Evolutionary conservation across 2,113 vertebrate species (phyloP), one percentile per base, ranked within the genome.

Genomic region (Trinectes maculatus): DNA sequence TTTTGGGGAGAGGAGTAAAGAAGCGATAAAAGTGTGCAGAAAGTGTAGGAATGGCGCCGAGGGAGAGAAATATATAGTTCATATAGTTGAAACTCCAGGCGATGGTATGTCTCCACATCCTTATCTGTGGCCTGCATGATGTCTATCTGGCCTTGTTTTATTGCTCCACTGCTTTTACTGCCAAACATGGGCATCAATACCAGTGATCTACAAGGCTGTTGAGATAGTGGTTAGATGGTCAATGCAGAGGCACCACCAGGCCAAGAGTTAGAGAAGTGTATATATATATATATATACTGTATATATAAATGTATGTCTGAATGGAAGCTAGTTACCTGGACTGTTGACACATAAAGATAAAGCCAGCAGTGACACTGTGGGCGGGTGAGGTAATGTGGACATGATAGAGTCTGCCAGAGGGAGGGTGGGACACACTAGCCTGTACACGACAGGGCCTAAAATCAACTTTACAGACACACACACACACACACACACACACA

Each of bases 301-400:
- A n/a, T n/a, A n/a, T n/a, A 89, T 63, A 43, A 65, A 83, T 78
- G 18, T 36, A 25, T 7, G 43, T 43, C 51, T 42, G 62, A 78
- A 13, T n/a, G n/a, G 81, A 72, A 63, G 57, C 22, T n/a, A n/a
- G n/a, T n/a, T n/a, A n/a, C n/a, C n/a, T n/a, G n/a, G n/a, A n/a
- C n/a, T n/a, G n/a, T n/a, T n/a, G n/a, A n/a, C n/a, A n/a, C n/a
- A n/a, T n/a, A n/a, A n/a, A n/a, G 75, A 63, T 18, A 56, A 49
- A 39, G 67, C 63, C 53, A 19, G 25, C 0, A 75, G 86, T 79
- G 87, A 90, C 60, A 34, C 83, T 61, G 54, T 77, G 86, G 90
- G 63, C 31, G 61, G 85, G 83, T 92, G 88, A 93, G 84, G 89
- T 92, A 84, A 92, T 88, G 72, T 68, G 78, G 77, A 76, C 77